Evolutionary conservation across 2,113 vertebrate species (phyloP), one percentile per base, ranked within the genome.

Genomic region (Sciurus niger): DNA sequence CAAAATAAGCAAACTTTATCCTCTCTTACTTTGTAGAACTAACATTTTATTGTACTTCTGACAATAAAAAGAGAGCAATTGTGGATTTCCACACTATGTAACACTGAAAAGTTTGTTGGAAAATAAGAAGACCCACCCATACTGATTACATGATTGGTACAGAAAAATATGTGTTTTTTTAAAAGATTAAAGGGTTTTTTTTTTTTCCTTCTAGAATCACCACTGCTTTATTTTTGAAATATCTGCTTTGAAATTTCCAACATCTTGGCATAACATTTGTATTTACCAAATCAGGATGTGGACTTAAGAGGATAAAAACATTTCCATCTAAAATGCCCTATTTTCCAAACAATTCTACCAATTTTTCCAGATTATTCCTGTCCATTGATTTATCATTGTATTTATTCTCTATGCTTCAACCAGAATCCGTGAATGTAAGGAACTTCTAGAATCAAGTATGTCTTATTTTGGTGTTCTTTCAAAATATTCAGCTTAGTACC

Each of bases 161-260:
- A 87, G 30, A 87, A 87, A 80, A 90, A 32, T 14, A 80, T 25
- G 22, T 67, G 14, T 51, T 73, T 77, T 85, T 70, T 65, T 48
- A 48, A 7, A 92, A 43, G 65, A 94, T 22, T 34, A 65, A 43
- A 82, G 40, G 13, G 1, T 65, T 37, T 86, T 77, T 83, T 37
- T 25, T 60, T 60, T 11, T 4, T 8, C 48, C 46, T 86, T 22
- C 60, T 96, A 93, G 28, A 93, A 73, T 86, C 11, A 90, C 11
- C 9, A 68, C 40, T 93, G 2, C 43, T 92, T 82, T 77, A 53
- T 34, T 90, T 96, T 60, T 86, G 58, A 94, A 91, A 90, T 73
- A 28, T 68, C 58, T 65, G 30, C 63, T 95, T 55, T 63, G 67
- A 95, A 92, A 70, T 91, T 91, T 82, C 48, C 77, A 84, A 94